Evolutionary conservation across 1,140 invertebrate genomes (phyloP).

Genomic region (Pantala flavescens): DNA sequence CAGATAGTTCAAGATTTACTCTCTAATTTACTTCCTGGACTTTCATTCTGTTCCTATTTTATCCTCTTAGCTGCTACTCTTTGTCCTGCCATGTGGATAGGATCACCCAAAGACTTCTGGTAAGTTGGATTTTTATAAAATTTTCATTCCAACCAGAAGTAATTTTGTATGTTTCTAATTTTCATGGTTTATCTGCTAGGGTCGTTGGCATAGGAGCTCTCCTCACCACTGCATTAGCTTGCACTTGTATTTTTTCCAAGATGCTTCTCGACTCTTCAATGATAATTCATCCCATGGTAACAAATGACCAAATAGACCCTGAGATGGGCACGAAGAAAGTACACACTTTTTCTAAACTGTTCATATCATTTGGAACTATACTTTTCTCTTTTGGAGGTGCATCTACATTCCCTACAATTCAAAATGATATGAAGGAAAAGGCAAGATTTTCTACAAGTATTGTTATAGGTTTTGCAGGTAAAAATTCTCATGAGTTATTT

Average conservation of each 20-base stretch:
- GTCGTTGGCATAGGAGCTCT: conserved; percentile 44
- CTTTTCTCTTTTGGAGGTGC: conserved; percentile 57
- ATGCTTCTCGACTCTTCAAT: conserved; percentile 38
- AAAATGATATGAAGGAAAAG: conserved; percentile 54
- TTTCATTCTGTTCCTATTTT: conserved; percentile 50
- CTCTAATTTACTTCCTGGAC: conserved; percentile 30
- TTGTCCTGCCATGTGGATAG: conserved; percentile 54
- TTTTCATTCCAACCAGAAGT: no score
- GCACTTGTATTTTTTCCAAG: conserved; percentile 46
- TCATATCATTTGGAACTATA: conserved; percentile 51
- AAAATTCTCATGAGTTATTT: no score
- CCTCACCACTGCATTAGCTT: conserved; percentile 43
- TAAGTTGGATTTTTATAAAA: conserved; percentile 31
- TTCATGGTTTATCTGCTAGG: conserved; percentile 28
- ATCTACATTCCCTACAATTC: conserved; percentile 56
- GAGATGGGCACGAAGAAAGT: conserved; percentile 22
- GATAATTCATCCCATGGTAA: conserved; percentile 30
- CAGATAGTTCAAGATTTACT: conserved; percentile 50
- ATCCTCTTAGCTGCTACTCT: conserved; percentile 49
- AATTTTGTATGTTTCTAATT: neutral
- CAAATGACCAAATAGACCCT: conserved; percentile 27
- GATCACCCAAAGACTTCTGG: conserved; percentile 63
- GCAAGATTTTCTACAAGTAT: conserved; percentile 43
- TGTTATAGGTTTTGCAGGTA: conserved; percentile 41
- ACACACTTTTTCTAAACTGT: conserved; percentile 38